phyloP scores from a whole-genome alignment of 2,888 invertebrate species.

The Drepanosiphum platanoidis region DNA sequence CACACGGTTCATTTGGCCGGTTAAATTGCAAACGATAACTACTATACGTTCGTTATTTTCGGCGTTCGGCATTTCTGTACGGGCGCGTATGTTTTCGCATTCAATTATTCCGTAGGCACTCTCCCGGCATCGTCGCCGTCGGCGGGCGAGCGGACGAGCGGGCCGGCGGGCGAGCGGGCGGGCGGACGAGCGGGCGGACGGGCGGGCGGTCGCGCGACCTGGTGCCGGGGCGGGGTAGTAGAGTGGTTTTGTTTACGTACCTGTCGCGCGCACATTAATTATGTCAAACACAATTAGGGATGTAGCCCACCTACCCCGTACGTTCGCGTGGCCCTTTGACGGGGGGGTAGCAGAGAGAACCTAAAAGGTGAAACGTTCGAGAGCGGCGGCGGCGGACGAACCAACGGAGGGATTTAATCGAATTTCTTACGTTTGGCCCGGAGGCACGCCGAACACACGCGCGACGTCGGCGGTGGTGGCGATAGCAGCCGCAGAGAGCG shows the following conservation, averaged over 20 bases:
- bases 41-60: slow-evolving; percentile 40
- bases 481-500: slow-evolving; percentile 8
- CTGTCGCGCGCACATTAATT: slow-evolving; percentile 58
- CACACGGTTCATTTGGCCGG: slow-evolving; percentile 18
- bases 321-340: neutral
- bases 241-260: slow-evolving; percentile 53
- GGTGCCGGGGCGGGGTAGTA: slow-evolving; percentile 4
- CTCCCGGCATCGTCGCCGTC: neutral
- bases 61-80: neutral
- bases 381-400: neutral
- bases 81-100: slow-evolving; percentile 46
- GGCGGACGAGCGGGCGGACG: neutral
- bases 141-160: neutral
- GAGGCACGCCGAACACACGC: slow-evolving; percentile 41
- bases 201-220: neutral
- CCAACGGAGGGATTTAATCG: slow-evolving; percentile 46
- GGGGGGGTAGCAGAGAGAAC: neutral
- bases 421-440: slow-evolving; percentile 51
- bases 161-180: neutral
- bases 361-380: slow-evolving; percentile 33
- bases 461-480: slow-evolving; percentile 3
- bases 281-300: slow-evolving; percentile 60
- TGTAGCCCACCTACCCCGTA: neutral
- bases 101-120: slow-evolving; percentile 47
- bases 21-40: slow-evolving; percentile 44